A percentile compares a stretch with the other conserved stretches of the same genome.
These are phyloP conservation scores for Argyresthia goedartella DNA, from an alignment of 2,888 invertebrate genomes.

Conservation along the genomic window DNA sequence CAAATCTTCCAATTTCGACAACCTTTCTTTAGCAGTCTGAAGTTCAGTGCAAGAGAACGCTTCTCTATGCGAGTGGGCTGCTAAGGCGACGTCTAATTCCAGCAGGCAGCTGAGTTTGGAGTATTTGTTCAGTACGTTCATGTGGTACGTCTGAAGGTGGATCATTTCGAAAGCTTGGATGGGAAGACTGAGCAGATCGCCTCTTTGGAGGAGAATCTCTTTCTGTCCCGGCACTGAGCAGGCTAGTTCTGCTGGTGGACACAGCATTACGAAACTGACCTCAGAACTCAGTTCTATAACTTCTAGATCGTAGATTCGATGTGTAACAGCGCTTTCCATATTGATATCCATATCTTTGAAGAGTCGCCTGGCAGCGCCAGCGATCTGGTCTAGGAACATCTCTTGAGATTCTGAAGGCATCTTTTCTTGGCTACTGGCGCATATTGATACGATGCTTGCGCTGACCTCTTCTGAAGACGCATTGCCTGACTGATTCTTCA, in stretches of 20 bases:
- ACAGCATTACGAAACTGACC: conserved; percentile 91
- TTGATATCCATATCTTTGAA: conserved; percentile 86
- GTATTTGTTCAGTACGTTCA: conserved; percentile 90
- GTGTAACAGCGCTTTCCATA: conserved; percentile 76
- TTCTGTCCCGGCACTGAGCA: conserved; percentile 91
- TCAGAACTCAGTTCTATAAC: conserved; percentile 92
- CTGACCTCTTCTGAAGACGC: conserved; percentile 34
- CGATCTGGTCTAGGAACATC: conserved; percentile 83
- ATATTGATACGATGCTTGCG: conserved; percentile 41
- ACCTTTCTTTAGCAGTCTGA: conserved; percentile 86
- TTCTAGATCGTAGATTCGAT: conserved; percentile 93
- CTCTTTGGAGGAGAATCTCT: conserved; percentile 86
- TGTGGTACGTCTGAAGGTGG: conserved; percentile 94
- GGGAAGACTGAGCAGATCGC: conserved; percentile 89
- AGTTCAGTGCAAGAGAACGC: conserved; percentile 94
- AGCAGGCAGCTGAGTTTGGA: conserved; percentile 93
- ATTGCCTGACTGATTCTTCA: conserved; percentile 73
- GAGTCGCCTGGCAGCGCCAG: conserved; percentile 79
- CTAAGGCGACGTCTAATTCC: conserved; percentile 91
- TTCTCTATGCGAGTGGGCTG: conserved; percentile 93
- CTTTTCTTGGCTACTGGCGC: conserved; percentile 34
- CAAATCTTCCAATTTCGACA: conserved; percentile 85
- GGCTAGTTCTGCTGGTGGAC: conserved; percentile 92
- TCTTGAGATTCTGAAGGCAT: conserved; percentile 81
- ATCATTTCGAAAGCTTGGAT: conserved; percentile 96